Evolutionary conservation across 2,888 invertebrate species (phyloP).

Genomic region (Pantelozetes paolii): DNA sequence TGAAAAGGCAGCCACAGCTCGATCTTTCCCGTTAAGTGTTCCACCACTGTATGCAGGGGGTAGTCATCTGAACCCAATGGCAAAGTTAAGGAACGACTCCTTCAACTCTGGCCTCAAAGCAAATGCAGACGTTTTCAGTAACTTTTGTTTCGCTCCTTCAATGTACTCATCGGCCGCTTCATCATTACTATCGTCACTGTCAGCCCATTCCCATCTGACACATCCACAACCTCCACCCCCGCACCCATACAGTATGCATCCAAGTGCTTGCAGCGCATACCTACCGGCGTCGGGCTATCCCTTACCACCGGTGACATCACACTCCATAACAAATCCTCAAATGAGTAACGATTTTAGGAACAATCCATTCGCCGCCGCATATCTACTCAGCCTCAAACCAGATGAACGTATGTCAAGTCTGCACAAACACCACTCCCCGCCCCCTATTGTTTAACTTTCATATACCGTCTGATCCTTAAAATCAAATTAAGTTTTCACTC

Average conservation of each 20-base stretch:
- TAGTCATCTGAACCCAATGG: slow-evolving; percentile 21
- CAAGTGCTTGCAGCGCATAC: slow-evolving; percentile 42
- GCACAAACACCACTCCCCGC: slow-evolving; percentile 36
- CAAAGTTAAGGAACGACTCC: neutral
- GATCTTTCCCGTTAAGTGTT: slow-evolving; percentile 45
- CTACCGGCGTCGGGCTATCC: slow-evolving; percentile 40
- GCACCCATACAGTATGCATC: slow-evolving; percentile 42
- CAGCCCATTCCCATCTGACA: slow-evolving; percentile 38
- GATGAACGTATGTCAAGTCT: slow-evolving; percentile 49
- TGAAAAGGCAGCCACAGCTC: slow-evolving; percentile 47
- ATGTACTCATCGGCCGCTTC: slow-evolving; percentile 16
- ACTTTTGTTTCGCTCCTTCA: neutral
- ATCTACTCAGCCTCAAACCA: too few species aligned
- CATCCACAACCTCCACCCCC: slow-evolving; percentile 33
- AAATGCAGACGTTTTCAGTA: neutral
- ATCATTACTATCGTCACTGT: slow-evolving; percentile 35
- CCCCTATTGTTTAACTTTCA: slow-evolving; percentile 37
- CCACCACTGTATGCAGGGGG: slow-evolving; percentile 40
- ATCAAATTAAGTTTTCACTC: slow-evolving; percentile 14
- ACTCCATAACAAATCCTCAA: slow-evolving; percentile 41
- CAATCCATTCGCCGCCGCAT: slow-evolving; percentile 49
- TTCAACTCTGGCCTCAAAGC: slow-evolving; percentile 11
- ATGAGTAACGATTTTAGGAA: slow-evolving; percentile 50
- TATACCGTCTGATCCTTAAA: neutral
- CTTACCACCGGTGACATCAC: slow-evolving; percentile 43